Conservation (phyloP, 2,113 vertebrate species). For the Micronycteris hirsuta region DNA sequence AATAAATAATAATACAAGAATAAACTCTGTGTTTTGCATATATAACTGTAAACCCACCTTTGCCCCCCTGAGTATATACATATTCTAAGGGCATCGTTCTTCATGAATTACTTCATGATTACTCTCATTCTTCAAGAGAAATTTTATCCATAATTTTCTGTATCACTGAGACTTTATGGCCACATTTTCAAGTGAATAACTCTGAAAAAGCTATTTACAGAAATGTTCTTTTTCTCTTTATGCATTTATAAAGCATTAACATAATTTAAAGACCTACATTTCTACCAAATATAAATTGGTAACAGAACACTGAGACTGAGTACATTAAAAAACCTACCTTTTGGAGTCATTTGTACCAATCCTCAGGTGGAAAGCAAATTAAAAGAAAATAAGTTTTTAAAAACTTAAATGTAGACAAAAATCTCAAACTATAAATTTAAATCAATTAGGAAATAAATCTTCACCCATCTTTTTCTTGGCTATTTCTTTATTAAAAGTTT, state of each 20-base stretch:
- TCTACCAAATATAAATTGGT: slow-evolving; percentile 12
- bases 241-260: slow-evolving; percentile 29
- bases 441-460: slow-evolving; percentile 53
- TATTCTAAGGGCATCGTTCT: not conserved
- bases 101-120: not conserved
- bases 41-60: too few species aligned
- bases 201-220: not conserved
- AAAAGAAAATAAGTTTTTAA: slow-evolving; percentile 72
- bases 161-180: not conserved
- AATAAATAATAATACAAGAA: too few species aligned
- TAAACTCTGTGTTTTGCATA: too few species aligned
- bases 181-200: slow-evolving; percentile 11
- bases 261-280: not conserved
- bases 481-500: slow-evolving; percentile 33
- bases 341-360: slow-evolving; percentile 69
- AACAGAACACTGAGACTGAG: not conserved
- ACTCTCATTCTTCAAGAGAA: not conserved
- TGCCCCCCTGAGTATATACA: not conserved
- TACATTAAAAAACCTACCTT: slow-evolving; percentile 79
- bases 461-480: not conserved
- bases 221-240: not conserved
- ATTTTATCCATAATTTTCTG: slow-evolving; percentile 28
- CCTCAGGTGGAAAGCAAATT: slow-evolving; percentile 83
- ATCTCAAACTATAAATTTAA: slow-evolving; percentile 23
- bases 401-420: slow-evolving; percentile 67